These are phyloP conservation scores for Amazona vittata DNA, from an alignment of 2,113 vertebrate species.

Conservation along the genomic window DNA sequence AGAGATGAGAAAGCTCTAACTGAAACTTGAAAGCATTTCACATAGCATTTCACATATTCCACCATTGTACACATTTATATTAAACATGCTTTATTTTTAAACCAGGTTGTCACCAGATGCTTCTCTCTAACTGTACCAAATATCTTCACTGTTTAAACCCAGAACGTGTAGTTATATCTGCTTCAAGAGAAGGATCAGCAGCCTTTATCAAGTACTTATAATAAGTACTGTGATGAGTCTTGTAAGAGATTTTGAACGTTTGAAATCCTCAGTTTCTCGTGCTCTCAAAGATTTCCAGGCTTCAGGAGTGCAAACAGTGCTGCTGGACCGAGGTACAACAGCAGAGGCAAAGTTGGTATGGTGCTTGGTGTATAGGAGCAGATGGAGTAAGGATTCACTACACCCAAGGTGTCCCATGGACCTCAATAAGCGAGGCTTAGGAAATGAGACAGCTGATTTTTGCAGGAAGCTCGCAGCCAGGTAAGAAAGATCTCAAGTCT, in stretches of 20 bases:
- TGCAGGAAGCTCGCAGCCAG: not conserved
- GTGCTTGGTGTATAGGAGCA: not conserved
- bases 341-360: not conserved
- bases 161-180: not conserved
- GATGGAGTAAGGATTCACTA: rapidly evolving
- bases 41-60: not conserved
- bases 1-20: not conserved
- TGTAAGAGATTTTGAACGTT: not conserved
- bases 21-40: not conserved
- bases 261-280: not conserved
- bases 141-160: not conserved
- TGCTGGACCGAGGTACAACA: rapidly evolving
- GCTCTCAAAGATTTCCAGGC: not conserved
- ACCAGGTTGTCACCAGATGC: not conserved
- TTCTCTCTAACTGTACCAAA: not conserved
- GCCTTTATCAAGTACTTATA: not conserved
- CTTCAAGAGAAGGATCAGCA: not conserved
- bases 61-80: not conserved
- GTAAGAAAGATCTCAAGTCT: not conserved
- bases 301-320: not conserved
- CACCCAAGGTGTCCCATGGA: not conserved
- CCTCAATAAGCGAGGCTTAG: not conserved
- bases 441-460: not conserved
- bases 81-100: not conserved
- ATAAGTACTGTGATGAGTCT: not conserved